Evolutionary conservation across 2,797 vertebrate species (phyloP).

Genomic region (Echeneis naucrates): DNA sequence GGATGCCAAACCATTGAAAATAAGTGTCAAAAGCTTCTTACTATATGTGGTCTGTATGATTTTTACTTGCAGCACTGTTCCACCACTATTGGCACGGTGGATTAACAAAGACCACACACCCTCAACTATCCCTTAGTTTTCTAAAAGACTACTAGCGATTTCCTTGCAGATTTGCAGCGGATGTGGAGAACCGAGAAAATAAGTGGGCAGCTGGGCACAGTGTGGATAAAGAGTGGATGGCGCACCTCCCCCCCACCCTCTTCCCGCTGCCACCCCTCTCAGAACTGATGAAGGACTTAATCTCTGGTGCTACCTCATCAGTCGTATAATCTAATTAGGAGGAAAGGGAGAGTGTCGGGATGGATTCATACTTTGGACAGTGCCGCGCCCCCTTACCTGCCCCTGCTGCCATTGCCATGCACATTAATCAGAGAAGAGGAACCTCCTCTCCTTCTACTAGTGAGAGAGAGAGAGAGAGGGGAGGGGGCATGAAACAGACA

Average conservation of each 20-base stretch:
- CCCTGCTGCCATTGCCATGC: conserved; percentile 54
- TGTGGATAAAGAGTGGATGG: conserved; percentile 29
- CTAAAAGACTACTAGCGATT: conserved; percentile 31
- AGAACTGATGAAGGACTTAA: conserved; percentile 81
- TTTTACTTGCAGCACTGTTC: background rate
- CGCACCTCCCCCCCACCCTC: conserved; percentile 32
- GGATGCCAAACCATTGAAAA: no score
- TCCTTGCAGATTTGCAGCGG: conserved; percentile 46
- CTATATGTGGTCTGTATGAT: background rate
- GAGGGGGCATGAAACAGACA: conserved; percentile 48
- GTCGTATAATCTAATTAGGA: conserved; percentile 80
- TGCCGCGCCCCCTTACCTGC: conserved; percentile 65
- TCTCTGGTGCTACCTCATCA: conserved; percentile 80
- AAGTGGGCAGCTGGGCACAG: conserved; percentile 37
- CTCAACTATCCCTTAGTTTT: background rate
- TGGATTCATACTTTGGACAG: conserved; percentile 68
- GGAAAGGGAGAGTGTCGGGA: conserved; percentile 72
- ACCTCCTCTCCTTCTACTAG: conserved; percentile 52
- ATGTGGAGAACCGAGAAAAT: conserved; percentile 22
- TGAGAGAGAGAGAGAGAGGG: conserved; percentile 29
- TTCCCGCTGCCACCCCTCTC: conserved; percentile 35
- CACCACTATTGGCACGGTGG: background rate
- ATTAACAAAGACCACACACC: conserved; percentile 5
- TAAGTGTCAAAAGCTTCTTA: no score
- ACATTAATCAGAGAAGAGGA: conserved; percentile 75